These are phyloP conservation scores for Thunnus albacares DNA, from an alignment of 2,797 vertebrate genomes.

Conservation along the genomic window DNA sequence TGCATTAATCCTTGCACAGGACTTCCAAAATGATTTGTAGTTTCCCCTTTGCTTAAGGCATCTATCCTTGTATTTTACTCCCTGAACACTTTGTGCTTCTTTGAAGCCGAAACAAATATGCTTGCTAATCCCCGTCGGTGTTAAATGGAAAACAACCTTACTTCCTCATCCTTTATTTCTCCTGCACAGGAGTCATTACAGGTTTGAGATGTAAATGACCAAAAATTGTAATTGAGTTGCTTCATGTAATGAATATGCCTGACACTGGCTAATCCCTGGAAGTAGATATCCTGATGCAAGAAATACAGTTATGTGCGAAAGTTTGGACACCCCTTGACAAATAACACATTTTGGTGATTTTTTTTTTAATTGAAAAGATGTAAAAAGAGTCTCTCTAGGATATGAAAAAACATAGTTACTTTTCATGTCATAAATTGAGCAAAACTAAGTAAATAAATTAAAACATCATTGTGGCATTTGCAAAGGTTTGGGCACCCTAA, in stretches of 20 bases:
- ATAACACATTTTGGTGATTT: no score
- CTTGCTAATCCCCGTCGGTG: background rate
- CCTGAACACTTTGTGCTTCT: background rate
- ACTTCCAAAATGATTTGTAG: background rate
- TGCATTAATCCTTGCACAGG: background rate
- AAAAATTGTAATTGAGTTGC: background rate
- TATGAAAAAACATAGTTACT: no score
- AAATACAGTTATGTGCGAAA: no score
- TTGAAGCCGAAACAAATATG: background rate
- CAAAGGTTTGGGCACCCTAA: no score
- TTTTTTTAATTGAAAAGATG: no score
- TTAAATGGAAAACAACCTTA: background rate
- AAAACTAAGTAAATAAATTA: no score
- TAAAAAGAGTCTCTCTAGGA: no score
- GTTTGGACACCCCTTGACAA: no score
- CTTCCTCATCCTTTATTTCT: background rate
- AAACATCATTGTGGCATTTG: no score
- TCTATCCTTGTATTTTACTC: background rate
- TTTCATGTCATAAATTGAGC: no score
- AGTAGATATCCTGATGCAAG: slow-evolving; percentile 4
- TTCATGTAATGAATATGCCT: background rate
- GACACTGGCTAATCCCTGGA: background rate
- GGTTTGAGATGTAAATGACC: background rate
- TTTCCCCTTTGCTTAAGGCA: background rate
- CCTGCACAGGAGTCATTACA: background rate